Conservation (phyloP, 1,140 invertebrate genomes). For the Orchestia grillus region DNA sequence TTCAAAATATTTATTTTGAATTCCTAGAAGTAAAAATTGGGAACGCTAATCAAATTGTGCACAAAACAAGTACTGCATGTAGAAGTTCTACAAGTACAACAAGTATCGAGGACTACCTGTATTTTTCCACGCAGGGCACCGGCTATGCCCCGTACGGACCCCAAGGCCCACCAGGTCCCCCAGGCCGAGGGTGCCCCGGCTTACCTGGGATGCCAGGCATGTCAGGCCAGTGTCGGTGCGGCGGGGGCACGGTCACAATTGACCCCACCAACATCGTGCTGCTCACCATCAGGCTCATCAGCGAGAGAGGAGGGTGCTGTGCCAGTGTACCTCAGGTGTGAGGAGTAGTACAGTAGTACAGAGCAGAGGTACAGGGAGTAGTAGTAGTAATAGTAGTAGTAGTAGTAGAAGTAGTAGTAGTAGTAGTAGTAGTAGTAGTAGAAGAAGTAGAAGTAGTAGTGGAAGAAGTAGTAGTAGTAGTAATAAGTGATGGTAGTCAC, state of each 20-base stretch:
- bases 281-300: constrained; percentile 1
- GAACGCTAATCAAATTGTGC: too few relatives aligned
- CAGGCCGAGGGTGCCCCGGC: constrained; percentile 23
- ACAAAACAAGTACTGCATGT: too few relatives aligned
- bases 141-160: neutral
- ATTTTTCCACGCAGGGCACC: neutral
- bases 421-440: too few relatives aligned
- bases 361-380: neutral
- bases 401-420: too few relatives aligned
- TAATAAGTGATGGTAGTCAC: too few relatives aligned
- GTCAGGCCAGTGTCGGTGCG: constrained; percentile 19
- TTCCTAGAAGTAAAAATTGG: too few relatives aligned
- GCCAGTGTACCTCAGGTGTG: constrained; percentile 1
- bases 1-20: too few relatives aligned
- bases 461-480: too few relatives aligned
- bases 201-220: neutral
- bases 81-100: too few relatives aligned
- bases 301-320: constrained; percentile 26
- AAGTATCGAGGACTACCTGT: too few relatives aligned
- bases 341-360: neutral
- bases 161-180: constrained; percentile 21
- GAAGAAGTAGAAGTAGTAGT: too few relatives aligned
- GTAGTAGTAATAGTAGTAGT: too few relatives aligned
- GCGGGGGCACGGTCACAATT: neutral
- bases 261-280: constrained; percentile 20